Evolutionary conservation across 2,888 invertebrate genomes (phyloP).

Genomic region (Idaea biselata): DNA sequence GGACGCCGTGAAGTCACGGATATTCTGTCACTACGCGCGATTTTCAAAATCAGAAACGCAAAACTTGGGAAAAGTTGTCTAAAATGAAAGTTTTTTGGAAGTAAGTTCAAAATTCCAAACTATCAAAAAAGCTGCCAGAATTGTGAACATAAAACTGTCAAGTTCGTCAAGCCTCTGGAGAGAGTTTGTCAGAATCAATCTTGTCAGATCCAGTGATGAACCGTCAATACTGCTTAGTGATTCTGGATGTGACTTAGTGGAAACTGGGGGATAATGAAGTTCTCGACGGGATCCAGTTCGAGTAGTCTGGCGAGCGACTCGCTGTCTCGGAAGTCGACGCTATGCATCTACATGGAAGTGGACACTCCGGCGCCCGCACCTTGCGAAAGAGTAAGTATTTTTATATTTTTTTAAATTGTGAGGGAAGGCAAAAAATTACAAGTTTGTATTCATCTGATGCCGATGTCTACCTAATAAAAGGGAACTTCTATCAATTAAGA

Average conservation of each 20-base stretch:
- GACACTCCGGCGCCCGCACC: conserved; percentile 64
- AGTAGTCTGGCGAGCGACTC: conserved; percentile 84
- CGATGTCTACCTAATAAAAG: no score
- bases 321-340: conserved; percentile 83
- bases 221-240: conserved; percentile 67
- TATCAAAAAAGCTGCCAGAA: no score
- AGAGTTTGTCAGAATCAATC: neutral
- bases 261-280: conserved; percentile 75
- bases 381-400: conserved; percentile 78
- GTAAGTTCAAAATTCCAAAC: neutral
- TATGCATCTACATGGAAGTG: conserved; percentile 83
- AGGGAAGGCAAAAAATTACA: neutral
- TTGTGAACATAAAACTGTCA: neutral
- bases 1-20: neutral
- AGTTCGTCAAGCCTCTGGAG: neutral
- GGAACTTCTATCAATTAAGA: no score
- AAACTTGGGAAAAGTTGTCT: neutral
- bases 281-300: conserved; percentile 83
- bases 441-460: neutral
- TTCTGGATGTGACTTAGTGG: conserved; percentile 69
- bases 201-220: conserved; percentile 53
- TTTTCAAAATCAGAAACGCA: neutral
- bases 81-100: neutral
- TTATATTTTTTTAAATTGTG: neutral
- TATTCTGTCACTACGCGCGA: neutral